Evolutionary conservation across 2,888 invertebrate species (phyloP).

Genomic region (Drosophila koepferae): DNA sequence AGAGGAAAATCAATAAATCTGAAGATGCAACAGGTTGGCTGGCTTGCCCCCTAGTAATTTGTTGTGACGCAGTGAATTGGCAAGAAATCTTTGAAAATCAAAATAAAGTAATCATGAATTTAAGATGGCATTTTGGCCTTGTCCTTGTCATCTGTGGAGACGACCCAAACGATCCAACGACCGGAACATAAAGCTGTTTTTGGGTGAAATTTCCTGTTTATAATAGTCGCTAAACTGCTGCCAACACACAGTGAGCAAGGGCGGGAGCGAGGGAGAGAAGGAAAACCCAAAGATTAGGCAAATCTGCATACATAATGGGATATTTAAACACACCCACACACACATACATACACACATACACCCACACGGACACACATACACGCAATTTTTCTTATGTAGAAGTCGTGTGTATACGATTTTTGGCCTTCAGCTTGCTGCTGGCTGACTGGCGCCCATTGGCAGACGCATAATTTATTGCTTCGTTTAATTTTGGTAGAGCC

Average conservation of each 20-base stretch:
- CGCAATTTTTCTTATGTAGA: neutral
- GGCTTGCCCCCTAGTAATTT: neutral
- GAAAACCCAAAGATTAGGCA: conserved; percentile 54
- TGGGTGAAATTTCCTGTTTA: conserved; percentile 44
- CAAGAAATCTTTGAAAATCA: conserved; percentile 28
- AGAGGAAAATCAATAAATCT: neutral
- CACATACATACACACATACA: neutral
- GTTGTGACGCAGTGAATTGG: conserved; percentile 1
- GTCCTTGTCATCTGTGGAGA: conserved; percentile 24
- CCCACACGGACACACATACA: neutral
- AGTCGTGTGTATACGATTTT: conserved; percentile 3
- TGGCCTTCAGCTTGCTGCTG: conserved; percentile 23
- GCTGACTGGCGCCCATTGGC: conserved; percentile 60
- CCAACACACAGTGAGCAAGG: neutral
- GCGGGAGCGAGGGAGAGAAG: neutral
- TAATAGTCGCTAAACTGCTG: conserved; percentile 58
- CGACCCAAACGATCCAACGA: conserved; percentile 32
- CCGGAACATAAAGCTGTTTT: conserved; percentile 41
- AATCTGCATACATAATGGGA: conserved; percentile 69
- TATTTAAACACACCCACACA: conserved; percentile 34
- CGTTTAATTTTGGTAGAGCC: conserved; percentile 69
- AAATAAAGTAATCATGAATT: conserved; percentile 44
- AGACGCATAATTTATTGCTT: conserved; percentile 71
- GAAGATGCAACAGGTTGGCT: conserved; percentile 5
- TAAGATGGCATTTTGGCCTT: conserved; percentile 43